Evolutionary conservation across 1,140 invertebrate genomes (phyloP), one percentile per base, ranked within the genome.

Genomic region (Neodiprion lecontei): DNA sequence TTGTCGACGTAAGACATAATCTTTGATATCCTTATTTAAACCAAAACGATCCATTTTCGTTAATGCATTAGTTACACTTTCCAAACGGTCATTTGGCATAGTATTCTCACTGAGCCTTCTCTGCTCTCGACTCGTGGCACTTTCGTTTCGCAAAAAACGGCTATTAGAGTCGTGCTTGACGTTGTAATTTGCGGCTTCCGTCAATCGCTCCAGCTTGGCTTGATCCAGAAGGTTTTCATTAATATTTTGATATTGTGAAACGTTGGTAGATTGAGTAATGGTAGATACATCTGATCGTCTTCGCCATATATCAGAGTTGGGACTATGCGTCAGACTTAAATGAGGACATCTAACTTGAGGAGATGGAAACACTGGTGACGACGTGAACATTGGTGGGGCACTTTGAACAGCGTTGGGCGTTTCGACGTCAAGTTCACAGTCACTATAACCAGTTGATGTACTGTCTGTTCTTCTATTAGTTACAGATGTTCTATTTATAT

Each of bases 391-490:
- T 9, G 88, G 87, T 3, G 88, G 87, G 1, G 87, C 88, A 74
- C 87, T 88, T 67, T 87, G 87, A 1, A 88, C 83, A 0, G 84
- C 80, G 49, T 79, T 87, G 0, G 86, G 85, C 1, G 82, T 83
- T 48, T 88, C 87, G 2, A 76, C 85, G 40, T 91, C 90, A 17
- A 84, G 86, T 72, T 91, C 90, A 69, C 90, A 89, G 69, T 91
- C 90, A 72, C 90, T 90, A 67, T 86, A 90, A 2, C 85, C 86
- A 5, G 87, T 88, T 8, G 86, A 88, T 1, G 84, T 86, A 69
- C 86, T 88, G 48, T 88, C 87, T 4, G 88, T 87, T 71, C 86
- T 82, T 74, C 80, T 83, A 71, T 79, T 85, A 8, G 81, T 71
- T 0, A 83, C 84, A 0, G 83, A 79, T 8, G 78, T 73, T 61